Conservation (phyloP, 2,113 vertebrate species). For the Neogobius melanostomus region DNA sequence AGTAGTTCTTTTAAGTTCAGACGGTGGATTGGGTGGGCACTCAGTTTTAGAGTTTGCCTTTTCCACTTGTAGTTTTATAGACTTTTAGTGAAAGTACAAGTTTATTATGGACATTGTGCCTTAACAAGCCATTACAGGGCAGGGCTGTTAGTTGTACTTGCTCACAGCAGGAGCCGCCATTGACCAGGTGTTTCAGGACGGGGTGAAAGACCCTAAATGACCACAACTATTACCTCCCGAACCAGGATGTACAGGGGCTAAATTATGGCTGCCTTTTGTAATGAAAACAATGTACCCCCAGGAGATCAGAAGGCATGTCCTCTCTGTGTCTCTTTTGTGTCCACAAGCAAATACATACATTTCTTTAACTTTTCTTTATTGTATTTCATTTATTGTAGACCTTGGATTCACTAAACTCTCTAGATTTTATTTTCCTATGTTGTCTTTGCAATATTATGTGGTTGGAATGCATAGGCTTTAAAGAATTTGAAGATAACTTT, state of each 20-base stretch:
- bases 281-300: conserved; percentile 61
- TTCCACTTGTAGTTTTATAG: conserved; percentile 27
- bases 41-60: conserved; percentile 42
- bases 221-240: conserved; percentile 48
- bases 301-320: conserved; percentile 51
- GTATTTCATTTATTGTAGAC: not conserved
- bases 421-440: not conserved
- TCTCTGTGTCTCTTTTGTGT: conserved; percentile 32
- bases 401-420: not conserved
- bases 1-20: conserved; percentile 50
- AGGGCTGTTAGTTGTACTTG: conserved; percentile 20
- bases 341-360: conserved; percentile 9
- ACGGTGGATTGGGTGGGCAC: conserved; percentile 25
- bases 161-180: conserved; percentile 42
- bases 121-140: conserved; percentile 22
- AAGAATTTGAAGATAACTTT: not conserved
- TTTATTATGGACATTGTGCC: conserved; percentile 49
- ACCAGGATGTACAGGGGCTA: conserved; percentile 47
- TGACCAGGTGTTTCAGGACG: conserved; percentile 56
- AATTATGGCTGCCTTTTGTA: conserved; percentile 62
- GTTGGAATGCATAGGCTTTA: not conserved
- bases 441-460: not conserved
- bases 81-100: conserved; percentile 50
- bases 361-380: not conserved
- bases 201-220: conserved; percentile 36